phyloP scores from a whole-genome alignment of 2,888 invertebrate species.

The Heliconius cydno region DNA sequence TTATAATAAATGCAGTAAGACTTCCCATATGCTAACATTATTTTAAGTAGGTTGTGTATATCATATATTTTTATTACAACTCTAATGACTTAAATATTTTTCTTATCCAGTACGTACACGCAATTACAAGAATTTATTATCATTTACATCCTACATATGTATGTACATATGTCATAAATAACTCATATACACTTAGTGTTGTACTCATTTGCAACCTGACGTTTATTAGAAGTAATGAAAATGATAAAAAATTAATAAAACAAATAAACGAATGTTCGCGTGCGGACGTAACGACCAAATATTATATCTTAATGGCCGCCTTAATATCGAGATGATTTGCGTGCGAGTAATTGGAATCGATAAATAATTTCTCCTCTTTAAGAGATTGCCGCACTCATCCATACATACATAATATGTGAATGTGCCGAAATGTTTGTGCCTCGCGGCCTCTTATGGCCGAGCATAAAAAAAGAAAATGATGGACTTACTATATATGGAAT shows the following conservation, averaged over 20 bases:
- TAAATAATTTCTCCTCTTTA: slow-evolving; percentile 55
- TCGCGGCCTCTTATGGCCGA: background rate
- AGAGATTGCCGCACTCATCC: slow-evolving; percentile 53
- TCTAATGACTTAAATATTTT: background rate
- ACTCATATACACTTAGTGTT: background rate
- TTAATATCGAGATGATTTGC: slow-evolving; percentile 61
- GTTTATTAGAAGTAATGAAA: slow-evolving; percentile 31
- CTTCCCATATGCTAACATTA: too few species aligned
- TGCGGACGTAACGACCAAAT: slow-evolving; percentile 50
- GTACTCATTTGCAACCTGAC: slow-evolving; percentile 14
- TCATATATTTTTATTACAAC: background rate
- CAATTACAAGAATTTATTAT: background rate
- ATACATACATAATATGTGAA: slow-evolving; percentile 17
- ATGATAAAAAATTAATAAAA: slow-evolving; percentile 28
- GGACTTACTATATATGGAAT: slow-evolving; percentile 15
- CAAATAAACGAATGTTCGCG: slow-evolving; percentile 49
- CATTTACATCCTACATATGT: background rate
- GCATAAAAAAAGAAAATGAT: slow-evolving; percentile 7
- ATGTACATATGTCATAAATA: slow-evolving; percentile 4
- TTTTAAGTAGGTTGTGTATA: too few species aligned
- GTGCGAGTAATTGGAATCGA: slow-evolving; percentile 60
- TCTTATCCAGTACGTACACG: too few species aligned
- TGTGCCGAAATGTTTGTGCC: slow-evolving; percentile 49
- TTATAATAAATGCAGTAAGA: too few species aligned
- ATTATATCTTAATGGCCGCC: slow-evolving; percentile 59